Evolutionary conservation across 2,888 invertebrate genomes (phyloP).

Genomic region (Thymelicus acteon): DNA sequence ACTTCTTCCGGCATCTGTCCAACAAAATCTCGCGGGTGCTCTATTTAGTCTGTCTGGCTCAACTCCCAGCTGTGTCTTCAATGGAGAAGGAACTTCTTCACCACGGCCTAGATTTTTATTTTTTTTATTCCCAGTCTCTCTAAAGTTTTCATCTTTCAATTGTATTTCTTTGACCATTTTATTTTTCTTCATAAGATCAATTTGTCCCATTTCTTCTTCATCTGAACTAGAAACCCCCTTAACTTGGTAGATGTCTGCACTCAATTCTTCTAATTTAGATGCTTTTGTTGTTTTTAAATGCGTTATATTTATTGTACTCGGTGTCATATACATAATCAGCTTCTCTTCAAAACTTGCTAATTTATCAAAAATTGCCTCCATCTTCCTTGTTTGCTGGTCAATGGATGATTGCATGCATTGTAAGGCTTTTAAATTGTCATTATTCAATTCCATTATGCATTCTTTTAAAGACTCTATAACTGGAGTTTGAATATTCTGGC

Average conservation of each 20-base stretch:
- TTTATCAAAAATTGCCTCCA: constrained; percentile 63
- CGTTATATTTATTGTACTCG: neutral
- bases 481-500: constrained; percentile 65
- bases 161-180: constrained; percentile 43
- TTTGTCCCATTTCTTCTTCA: constrained; percentile 59
- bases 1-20: constrained; percentile 66
- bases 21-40: constrained; percentile 69
- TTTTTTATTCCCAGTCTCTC: constrained; percentile 38
- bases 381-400: constrained; percentile 54
- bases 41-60: constrained; percentile 60
- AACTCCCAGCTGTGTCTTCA: constrained; percentile 45
- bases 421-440: constrained; percentile 53
- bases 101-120: constrained; percentile 51
- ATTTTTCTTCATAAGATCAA: constrained; percentile 46
- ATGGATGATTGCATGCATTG: constrained; percentile 55
- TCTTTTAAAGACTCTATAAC: constrained; percentile 66
- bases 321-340: constrained; percentile 45
- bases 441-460: constrained; percentile 58
- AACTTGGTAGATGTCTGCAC: constrained; percentile 57
- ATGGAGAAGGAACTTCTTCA: constrained; percentile 51
- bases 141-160: constrained; percentile 36
- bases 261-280: constrained; percentile 65
- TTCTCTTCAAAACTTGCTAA: constrained; percentile 63
- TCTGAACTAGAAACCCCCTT: constrained; percentile 54
- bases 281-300: constrained; percentile 45